Evolutionary conservation across 2,797 vertebrate species (phyloP), one percentile per base, ranked within the genome.

Genomic region (Sebastes matsubarae): DNA sequence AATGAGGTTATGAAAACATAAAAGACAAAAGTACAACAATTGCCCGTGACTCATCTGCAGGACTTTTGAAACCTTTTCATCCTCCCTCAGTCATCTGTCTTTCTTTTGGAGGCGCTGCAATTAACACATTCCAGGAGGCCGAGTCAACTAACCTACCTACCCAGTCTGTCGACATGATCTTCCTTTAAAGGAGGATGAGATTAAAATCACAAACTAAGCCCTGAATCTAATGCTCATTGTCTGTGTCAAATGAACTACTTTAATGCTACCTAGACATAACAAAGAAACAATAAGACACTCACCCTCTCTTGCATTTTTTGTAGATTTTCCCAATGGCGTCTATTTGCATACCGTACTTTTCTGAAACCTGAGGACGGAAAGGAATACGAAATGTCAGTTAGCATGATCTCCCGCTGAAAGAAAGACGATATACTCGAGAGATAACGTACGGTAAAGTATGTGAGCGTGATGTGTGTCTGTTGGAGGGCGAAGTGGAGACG

Each of bases 251-350:
- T 30, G 2, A 8, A 61, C 29, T 36, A 12, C 16, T 61, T 83
- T 68, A 70, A 74, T 22, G 32, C 54, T 29, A 12, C 22, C 20
- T 8, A 24, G 18, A 20, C 30, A 32, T 10, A 61, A n/a, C 4
- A 29, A 64, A 58, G 6, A 52, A 27, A 79, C 18, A 85, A 83
- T 8, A 57, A 57, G 66, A 80, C 0, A 91, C 98, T 97, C 92
- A 99, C 99, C 99, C 99, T 94, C 98, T 95, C 94, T 99, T 99
- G 96, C 99, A 99, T 88, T 99, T 99, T 91, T 99, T 99, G 95
- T 97, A 99, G 94, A 99, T 97, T 96, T 97, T 99, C 89, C 96
- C 96, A 91, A 99, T 98, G 90, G 97, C 97, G 91, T 98, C 97
- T 90, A 96, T 97, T 55, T 97, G 97, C 89, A 99, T 90, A 52